Evolutionary conservation across 2,113 vertebrate genomes (phyloP).

Genomic region (Ploceus nigricollis): DNA sequence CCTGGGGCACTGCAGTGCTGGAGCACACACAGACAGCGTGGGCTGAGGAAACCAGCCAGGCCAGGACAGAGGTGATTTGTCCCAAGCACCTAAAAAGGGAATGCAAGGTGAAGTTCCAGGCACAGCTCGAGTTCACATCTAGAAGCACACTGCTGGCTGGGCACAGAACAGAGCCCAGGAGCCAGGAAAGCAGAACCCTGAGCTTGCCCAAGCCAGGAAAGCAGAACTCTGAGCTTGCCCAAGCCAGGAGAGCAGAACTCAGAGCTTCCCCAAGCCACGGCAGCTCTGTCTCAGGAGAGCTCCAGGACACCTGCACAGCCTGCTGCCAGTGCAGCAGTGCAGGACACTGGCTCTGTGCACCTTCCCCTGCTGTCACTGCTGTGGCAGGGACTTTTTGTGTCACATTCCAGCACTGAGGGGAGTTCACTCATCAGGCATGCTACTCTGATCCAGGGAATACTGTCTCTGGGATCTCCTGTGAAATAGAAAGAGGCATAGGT

Average conservation of each 20-base stretch:
- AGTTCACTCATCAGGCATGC: neutral
- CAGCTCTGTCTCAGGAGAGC: neutral
- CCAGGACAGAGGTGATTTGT: slow-evolving; percentile 10
- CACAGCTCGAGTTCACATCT: neutral
- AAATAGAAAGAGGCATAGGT: neutral
- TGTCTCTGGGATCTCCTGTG: neutral
- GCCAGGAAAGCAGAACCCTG: neutral
- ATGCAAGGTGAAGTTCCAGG: slow-evolving; percentile 2
- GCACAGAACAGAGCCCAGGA: neutral
- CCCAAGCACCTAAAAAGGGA: neutral
- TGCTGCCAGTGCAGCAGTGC: neutral
- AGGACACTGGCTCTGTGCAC: rapidly evolving
- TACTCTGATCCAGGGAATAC: neutral
- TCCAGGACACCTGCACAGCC: rapidly evolving
- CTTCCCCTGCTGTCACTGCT: rapidly evolving
- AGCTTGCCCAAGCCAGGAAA: neutral
- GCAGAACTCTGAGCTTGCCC: neutral
- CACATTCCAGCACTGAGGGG: neutral
- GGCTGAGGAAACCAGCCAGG: neutral
- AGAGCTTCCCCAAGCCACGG: neutral
- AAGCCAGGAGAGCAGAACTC: no score
- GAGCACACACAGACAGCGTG: neutral
- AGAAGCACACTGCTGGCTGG: neutral
- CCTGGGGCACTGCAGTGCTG: slow-evolving; percentile 51
- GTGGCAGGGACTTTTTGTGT: rapidly evolving